Evolutionary conservation across 2,888 invertebrate genomes (phyloP), one percentile per base, ranked within the genome.

Genomic region (Agrotis segetum): DNA sequence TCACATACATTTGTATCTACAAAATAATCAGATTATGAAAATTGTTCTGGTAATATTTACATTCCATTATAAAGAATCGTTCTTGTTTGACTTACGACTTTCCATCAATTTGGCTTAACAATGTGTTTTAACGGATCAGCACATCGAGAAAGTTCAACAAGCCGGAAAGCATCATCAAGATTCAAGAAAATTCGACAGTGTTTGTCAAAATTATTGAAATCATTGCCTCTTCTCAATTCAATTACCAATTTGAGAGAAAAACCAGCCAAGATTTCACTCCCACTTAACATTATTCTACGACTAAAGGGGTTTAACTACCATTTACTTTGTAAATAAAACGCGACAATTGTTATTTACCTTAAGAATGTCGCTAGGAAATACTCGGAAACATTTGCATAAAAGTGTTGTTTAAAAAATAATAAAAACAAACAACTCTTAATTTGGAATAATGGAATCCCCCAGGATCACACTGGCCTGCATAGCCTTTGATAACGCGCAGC

Each of bases 401-500:
- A 86, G 74, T 81, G 73, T 67, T 83, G 81, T 83, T 81, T 67
- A 84, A 87, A 84, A 85, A 84, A 84, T 82, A 82, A 84, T 87
- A 88, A 82, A 89, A 89, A 90, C 88, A 90, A 86, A 88, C 87
- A 90, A 86, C 81, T 86, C 84, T 88, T 87, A 89, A 90, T 89
- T 88, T 87, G 77, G 86, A 86, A 87, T 88, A 88, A 89, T 88
- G 84, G 87, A 90, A 90, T 90, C 90, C 89, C 87, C 64, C 68
- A 79, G 88, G 87, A 89, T 88, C 87, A 83, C 87, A 77, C 71
- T 78, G 83, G 89, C 88, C 91, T 92, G 92, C 90, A 88, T 84
- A 78, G 88, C 88, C 88, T 90, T 90, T 92, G 92, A 92, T 92
- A 92, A 92, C 90, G 81, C 73, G 74, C 78, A 73, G 77, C 63